A percentile compares a stretch with the other conserved stretches of the same genome.
Conservation (phyloP, 2,113 vertebrate genomes). For the Diadophis punctatus region DNA sequence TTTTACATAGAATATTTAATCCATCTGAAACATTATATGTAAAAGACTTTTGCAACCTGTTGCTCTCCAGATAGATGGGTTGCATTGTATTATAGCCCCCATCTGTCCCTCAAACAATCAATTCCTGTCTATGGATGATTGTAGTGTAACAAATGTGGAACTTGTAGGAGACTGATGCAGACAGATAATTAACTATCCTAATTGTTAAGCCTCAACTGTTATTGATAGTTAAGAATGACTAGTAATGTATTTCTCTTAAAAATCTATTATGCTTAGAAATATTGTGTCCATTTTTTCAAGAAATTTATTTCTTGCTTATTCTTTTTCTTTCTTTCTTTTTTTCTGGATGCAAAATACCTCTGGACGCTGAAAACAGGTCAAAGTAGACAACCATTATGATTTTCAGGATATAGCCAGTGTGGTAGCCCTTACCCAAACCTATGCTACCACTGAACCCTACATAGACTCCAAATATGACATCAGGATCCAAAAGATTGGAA, state of each 20-base stretch:
- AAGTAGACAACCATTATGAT: slow-evolving; percentile 96
- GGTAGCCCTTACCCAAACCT: slow-evolving; percentile 97
- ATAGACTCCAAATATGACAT: slow-evolving; percentile 98
- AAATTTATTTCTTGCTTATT: slow-evolving; percentile 38
- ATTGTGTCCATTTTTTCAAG: neutral
- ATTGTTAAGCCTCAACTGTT: neutral
- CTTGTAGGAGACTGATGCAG: neutral
- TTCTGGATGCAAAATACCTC: slow-evolving; percentile 31
- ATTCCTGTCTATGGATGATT: neutral
- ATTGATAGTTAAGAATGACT: neutral
- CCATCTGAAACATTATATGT: neutral
- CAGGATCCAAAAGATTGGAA: slow-evolving; percentile 95
- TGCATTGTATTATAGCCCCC: neutral
- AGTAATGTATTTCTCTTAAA: neutral
- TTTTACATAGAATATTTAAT: neutral
- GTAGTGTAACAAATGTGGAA: neutral
- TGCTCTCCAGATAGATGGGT: neutral
- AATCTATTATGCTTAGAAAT: neutral
- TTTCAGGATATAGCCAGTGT: slow-evolving; percentile 99
- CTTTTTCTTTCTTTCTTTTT: slow-evolving; percentile 32
- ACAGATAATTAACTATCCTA: neutral
- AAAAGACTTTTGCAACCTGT: neutral
- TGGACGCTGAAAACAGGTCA: slow-evolving; percentile 77
- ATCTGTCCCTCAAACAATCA: neutral
- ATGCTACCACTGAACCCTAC: slow-evolving; percentile 95